These are phyloP conservation scores for Dryomyza anilis DNA, from an alignment of 2,888 invertebrate genomes.

Conservation along the genomic window DNA sequence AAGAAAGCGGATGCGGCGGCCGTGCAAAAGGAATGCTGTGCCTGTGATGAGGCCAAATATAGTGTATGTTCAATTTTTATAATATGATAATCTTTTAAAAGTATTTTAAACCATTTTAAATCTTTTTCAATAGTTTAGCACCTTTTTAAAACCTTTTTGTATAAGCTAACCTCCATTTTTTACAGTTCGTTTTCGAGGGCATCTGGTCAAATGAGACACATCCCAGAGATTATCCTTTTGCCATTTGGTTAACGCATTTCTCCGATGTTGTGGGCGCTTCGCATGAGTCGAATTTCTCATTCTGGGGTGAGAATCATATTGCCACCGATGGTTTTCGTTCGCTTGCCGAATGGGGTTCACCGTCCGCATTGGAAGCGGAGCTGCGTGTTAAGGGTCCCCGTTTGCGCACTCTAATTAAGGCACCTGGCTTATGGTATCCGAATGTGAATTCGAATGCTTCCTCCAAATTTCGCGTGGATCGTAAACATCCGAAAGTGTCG, in stretches of 20 bases:
- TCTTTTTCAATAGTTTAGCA: too few relatives aligned
- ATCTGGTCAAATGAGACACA: constrained; percentile 95
- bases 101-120: neutral
- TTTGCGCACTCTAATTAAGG: constrained; percentile 85
- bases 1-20: constrained; percentile 67
- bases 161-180: neutral
- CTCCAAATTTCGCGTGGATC: constrained; percentile 82
- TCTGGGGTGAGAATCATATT: constrained; percentile 88
- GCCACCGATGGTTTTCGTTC: constrained; percentile 89
- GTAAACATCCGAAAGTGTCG: constrained; percentile 84
- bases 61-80: constrained; percentile 67
- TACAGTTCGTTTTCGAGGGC: constrained; percentile 83
- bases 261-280: constrained; percentile 96
- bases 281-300: constrained; percentile 84
- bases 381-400: constrained; percentile 79
- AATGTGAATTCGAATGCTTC: constrained; percentile 83
- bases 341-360: constrained; percentile 74
- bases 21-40: constrained; percentile 77
- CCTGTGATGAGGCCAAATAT: constrained; percentile 96
- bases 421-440: constrained; percentile 88
- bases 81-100: neutral
- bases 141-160: too few relatives aligned
- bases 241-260: constrained; percentile 92
- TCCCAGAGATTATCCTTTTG: constrained; percentile 92
- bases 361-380: constrained; percentile 86